Percentiles rank a stretch among this genome's conserved stretches.
Conservation (phyloP, 2,888 invertebrate genomes). For the Polydrusus tereticollis region DNA sequence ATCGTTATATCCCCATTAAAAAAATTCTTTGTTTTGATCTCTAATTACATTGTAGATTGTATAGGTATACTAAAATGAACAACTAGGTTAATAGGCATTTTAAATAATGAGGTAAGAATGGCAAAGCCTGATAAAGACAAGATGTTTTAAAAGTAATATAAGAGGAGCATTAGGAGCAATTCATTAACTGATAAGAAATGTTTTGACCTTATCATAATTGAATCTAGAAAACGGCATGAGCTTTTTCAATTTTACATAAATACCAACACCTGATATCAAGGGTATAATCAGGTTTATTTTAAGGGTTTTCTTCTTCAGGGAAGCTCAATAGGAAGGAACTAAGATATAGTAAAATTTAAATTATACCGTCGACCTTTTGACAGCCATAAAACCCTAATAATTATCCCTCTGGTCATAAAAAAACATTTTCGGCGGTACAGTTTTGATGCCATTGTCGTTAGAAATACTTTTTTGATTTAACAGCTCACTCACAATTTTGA, state of each 20-base stretch:
- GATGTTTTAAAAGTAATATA: slow-evolving; percentile 55
- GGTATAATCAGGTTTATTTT: slow-evolving; percentile 20
- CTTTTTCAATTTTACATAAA: slow-evolving; percentile 52
- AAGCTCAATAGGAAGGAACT: not conserved
- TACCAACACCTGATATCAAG: slow-evolving; percentile 28
- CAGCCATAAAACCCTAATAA: too few species aligned
- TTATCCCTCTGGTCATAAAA: too few species aligned
- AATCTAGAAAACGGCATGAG: slow-evolving; percentile 61
- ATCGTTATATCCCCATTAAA: too few species aligned
- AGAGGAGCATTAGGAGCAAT: slow-evolving; percentile 61
- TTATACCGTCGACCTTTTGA: too few species aligned
- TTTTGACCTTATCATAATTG: slow-evolving; percentile 66
- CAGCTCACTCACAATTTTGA: too few species aligned
- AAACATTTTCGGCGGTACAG: too few species aligned
- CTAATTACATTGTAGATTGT: too few species aligned
- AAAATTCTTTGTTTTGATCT: too few species aligned
- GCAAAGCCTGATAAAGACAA: slow-evolving; percentile 57
- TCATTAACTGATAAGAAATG: slow-evolving; percentile 65
- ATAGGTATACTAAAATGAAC: not conserved
- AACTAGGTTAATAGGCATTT: slow-evolving; percentile 44
- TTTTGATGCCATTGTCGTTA: too few species aligned
- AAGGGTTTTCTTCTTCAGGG: slow-evolving; percentile 12
- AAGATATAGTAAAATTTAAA: not conserved
- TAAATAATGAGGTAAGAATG: slow-evolving; percentile 57
- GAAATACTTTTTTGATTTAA: too few species aligned